These are phyloP conservation scores for Pogonomyrmex barbatus DNA, from an alignment of 1,140 invertebrate genomes.

Conservation along the genomic window DNA sequence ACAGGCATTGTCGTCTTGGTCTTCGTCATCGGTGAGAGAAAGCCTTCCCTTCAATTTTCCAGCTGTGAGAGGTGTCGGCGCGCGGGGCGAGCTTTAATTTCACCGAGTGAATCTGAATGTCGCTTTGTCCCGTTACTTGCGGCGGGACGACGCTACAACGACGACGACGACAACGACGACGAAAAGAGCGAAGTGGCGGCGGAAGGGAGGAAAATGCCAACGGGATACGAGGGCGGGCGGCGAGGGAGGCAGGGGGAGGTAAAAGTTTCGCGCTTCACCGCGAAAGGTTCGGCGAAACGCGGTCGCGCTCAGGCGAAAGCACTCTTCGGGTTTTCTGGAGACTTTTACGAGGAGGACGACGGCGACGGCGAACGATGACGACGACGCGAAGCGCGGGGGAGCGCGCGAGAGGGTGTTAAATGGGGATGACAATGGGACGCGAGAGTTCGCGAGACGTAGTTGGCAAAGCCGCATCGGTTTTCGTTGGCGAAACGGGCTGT, in stretches of 20 bases:
- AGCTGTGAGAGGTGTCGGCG: conserved; percentile 17
- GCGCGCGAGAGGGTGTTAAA: conserved; percentile 20
- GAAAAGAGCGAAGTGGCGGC: neutral
- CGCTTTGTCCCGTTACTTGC: conserved; percentile 28
- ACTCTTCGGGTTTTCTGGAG: conserved; percentile 29
- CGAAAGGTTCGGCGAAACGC: conserved; percentile 29
- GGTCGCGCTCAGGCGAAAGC: conserved; percentile 32
- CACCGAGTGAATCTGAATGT: conserved; percentile 53
- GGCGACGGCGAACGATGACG: neutral
- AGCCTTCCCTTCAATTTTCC: conserved; percentile 34
- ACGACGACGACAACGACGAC: neutral
- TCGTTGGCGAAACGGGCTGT: conserved; percentile 30
- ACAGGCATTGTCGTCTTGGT: neutral
- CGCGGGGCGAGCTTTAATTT: conserved; percentile 44
- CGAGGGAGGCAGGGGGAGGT: too few species aligned
- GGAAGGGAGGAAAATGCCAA: conserved; percentile 5
- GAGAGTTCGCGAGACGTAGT: conserved; percentile 42
- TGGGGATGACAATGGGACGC: conserved; percentile 42
- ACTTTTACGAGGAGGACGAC: conserved; percentile 43
- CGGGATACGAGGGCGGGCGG: neutral
- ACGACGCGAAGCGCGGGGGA: neutral
- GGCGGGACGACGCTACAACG: neutral
- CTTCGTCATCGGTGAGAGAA: neutral
- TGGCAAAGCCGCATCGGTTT: conserved; percentile 54
- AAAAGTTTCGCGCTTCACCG: conserved; percentile 49